Evolutionary conservation across 1,140 invertebrate genomes (phyloP).

Genomic region (Trichoplusia ni): DNA sequence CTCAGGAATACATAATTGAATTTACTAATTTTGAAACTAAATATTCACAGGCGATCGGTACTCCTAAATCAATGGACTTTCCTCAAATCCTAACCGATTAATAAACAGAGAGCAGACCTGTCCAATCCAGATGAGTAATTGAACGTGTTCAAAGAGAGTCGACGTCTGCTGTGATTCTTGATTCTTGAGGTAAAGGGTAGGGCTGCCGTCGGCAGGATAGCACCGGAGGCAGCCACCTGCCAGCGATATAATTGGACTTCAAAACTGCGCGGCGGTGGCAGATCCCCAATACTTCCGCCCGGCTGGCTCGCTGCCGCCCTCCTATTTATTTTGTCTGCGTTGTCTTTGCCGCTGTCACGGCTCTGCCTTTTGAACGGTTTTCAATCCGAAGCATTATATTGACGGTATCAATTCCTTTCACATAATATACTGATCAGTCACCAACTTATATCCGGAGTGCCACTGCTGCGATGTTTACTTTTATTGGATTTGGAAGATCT

Average conservation of each 20-base stretch:
- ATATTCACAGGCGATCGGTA: too few species aligned
- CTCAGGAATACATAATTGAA: too few species aligned
- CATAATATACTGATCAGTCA: slow-evolving; percentile 53
- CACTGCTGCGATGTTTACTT: neutral
- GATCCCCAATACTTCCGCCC: slow-evolving; percentile 78
- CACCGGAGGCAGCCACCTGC: slow-evolving; percentile 36
- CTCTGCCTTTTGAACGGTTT: slow-evolving; percentile 73
- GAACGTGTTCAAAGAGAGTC: neutral
- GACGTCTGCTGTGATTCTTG: slow-evolving; percentile 5
- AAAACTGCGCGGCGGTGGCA: slow-evolving; percentile 68
- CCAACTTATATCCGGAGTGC: slow-evolving; percentile 17
- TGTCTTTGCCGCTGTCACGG: slow-evolving; percentile 74
- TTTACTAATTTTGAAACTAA: too few species aligned
- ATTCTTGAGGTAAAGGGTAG: slow-evolving; percentile 15
- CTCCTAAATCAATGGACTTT: neutral
- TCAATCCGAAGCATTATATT: slow-evolving; percentile 70
- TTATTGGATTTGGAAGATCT: neutral
- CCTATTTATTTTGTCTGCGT: slow-evolving; percentile 78
- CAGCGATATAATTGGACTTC: slow-evolving; percentile 80
- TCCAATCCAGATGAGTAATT: slow-evolving; percentile 7
- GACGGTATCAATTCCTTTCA: slow-evolving; percentile 72
- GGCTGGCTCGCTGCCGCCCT: slow-evolving; percentile 62
- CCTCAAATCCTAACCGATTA: neutral
- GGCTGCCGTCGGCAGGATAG: neutral
- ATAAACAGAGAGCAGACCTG: neutral